Evolutionary conservation across 2,888 invertebrate species (phyloP), one percentile per base, ranked within the genome.

Genomic region (Lasioglossum oenotherae): DNA sequence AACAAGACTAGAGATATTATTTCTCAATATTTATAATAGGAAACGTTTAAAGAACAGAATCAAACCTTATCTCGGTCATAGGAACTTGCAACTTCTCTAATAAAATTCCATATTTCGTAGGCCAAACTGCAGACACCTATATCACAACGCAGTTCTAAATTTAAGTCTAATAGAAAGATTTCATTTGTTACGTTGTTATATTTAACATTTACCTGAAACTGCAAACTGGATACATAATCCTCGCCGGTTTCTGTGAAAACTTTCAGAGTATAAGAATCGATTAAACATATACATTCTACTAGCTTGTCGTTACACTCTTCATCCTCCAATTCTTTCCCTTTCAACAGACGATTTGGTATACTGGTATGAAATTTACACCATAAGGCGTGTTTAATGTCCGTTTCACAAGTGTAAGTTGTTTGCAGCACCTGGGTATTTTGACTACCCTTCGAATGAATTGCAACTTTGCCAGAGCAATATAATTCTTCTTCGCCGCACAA

Each of bases 391-490:
- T 97, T 97, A 60, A 99, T 97, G 0, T 97, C 97, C n/a, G 97
- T 96, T 82, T 98, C 97, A 92, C 98, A 97, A 8, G 98, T 98
- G 93, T 98, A 99, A 79, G 98, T 97, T 16, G 93, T 95, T 87
- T 95, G 93, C 0, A 94, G 83, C 27, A 94, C 82, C 75, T 91
- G 90, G 8, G 93, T 93, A 49, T 89, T 90, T 73, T 93, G 93
- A 73, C 90, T 92, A 8, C 95, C 95, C 88, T 92, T 94, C 1
- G 93, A 93, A 78, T 95, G 93, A 75, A 99, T 96, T 5, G 98
- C 98, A 31, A 98, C 97, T 93, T 98, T 97, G 2, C 98, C 98
- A 92, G 97, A 97, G 2, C 98, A 97, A 96, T 98, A 99, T 78
- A 99, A 95, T 94, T 99, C 99, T 94, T 99, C 98, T 95, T 98